Conservation (phyloP, 2,888 invertebrate species). For the Brenthis daphne region DNA sequence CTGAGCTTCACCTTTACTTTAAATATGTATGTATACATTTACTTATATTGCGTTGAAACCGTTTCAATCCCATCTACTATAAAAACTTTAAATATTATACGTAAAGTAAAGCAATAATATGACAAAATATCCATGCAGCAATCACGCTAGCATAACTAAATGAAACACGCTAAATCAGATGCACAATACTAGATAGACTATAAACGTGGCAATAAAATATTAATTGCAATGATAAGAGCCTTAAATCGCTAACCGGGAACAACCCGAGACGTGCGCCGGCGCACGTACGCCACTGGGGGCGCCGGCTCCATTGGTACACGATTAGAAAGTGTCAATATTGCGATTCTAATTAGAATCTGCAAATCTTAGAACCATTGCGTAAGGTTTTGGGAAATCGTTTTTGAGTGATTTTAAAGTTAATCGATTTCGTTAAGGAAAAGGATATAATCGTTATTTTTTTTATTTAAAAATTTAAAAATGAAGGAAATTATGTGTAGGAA, state of each 20-base stretch:
- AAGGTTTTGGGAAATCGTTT: not conserved
- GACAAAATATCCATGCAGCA: not conserved
- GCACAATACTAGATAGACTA: constrained; percentile 16
- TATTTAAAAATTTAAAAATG: no score
- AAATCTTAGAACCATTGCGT: not conserved
- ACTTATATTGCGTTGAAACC: no score
- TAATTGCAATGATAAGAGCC: constrained; percentile 52
- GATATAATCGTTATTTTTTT: no score
- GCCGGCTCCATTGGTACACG: constrained; percentile 49
- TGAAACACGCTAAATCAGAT: not conserved
- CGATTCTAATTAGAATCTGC: not conserved
- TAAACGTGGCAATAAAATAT: constrained; percentile 37
- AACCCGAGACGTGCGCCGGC: constrained; percentile 62
- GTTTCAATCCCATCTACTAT: not conserved
- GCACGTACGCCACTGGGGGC: constrained; percentile 71
- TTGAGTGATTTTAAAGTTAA: no score
- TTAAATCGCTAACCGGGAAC: constrained; percentile 55
- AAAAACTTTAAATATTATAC: no score
- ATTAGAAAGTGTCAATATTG: constrained; percentile 39
- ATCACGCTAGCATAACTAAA: constrained; percentile 11
- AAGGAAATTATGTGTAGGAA: no score
- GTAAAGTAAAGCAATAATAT: not conserved
- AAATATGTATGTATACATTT: not conserved
- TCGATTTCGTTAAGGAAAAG: no score
- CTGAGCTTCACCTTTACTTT: no score